phyloP scores from a whole-genome alignment of 2,888 invertebrate species.

The Calliopum simillimum region DNA sequence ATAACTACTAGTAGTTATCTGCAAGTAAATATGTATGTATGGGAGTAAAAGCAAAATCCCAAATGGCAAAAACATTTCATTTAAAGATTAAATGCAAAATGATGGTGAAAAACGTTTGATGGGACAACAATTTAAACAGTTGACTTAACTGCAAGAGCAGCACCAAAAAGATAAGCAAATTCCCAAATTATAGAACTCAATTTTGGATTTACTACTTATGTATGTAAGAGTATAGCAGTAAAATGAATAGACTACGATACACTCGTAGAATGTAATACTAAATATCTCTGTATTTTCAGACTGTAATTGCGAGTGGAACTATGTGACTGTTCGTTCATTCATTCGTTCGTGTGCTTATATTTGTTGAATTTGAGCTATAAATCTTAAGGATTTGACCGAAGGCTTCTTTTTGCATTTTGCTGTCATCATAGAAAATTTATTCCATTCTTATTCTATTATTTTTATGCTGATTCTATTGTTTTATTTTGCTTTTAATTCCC shows the following conservation, averaged over 20 bases:
- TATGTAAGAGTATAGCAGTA: no score
- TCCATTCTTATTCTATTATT: constrained; percentile 30
- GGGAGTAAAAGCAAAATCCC: not conserved
- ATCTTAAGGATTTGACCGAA: constrained; percentile 33
- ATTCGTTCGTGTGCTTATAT: not conserved
- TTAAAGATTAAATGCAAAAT: constrained; percentile 18
- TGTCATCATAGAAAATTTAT: constrained; percentile 18
- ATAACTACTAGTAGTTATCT: no score
- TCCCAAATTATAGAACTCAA: constrained; percentile 1
- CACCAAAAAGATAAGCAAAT: constrained; percentile 9
- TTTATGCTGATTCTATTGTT: constrained; percentile 29
- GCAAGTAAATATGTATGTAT: no score
- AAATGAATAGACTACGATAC: no score
- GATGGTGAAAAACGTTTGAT: not conserved
- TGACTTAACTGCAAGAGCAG: constrained; percentile 11
- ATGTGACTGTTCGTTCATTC: not conserved
- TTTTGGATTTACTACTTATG: not conserved
- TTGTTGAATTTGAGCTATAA: constrained; percentile 22
- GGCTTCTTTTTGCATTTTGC: constrained; percentile 10
- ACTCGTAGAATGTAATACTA: no score
- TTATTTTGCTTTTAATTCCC: constrained; percentile 28
- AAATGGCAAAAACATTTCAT: constrained; percentile 16
- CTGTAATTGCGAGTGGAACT: no score
- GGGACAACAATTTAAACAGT: constrained; percentile 20
- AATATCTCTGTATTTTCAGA: no score